Evolutionary conservation across 37 sponge, comb jelly and placozoan species (phyloP), one percentile per base, ranked within the genome.

Genomic region (Ephydatia muelleri): DNA sequence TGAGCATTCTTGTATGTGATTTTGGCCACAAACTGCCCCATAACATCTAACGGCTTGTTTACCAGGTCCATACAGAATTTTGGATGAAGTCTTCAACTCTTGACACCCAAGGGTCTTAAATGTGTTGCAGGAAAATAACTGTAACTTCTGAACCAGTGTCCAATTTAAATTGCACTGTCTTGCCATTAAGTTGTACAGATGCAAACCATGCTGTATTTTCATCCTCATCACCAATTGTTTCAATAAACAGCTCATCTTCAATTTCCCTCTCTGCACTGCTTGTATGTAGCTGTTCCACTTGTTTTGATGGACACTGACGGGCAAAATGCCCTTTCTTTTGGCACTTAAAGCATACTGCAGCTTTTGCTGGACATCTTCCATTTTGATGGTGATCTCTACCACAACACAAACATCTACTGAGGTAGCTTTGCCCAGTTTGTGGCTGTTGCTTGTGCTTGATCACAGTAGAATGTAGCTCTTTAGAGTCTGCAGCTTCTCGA

Each of bases 101-200:
- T 5, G n/a, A 2, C 37, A 22, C 5, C 64, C 65, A 5, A 91
- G 73, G 30, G 48, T 31, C n/a, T 87, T 35, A 57, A 67, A 91
- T 47, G 36, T 57, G 9, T 82, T 65, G 25, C 68, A 38, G 12
- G 91, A 80, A n/a, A 26, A 91, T 67, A 14, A 73, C 91, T 14
- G 87, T 83, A 3, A 87, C 91, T 72, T 86, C 88, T 32, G 91
- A 83, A 29, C 91, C 91, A 28, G 84, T 91, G 70, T 91, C 87
- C 49, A 91, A 37, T 57, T 91, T 91, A 65, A 91, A 91, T 14
- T 47, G 67, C 26, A 73, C 66, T 19, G 38, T 21, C 35, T 49
- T 48, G 22, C 75, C 68, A 1, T 72, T 39, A 5, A 90, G 33
- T 11, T 65, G 37, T n/a, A 90, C 14, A 27, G n/a, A 30, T 23